Percentiles rank a stretch among this genome's conserved stretches.
Evolutionary conservation across 1,140 invertebrate species (phyloP).

Genomic region (Musca domestica): DNA sequence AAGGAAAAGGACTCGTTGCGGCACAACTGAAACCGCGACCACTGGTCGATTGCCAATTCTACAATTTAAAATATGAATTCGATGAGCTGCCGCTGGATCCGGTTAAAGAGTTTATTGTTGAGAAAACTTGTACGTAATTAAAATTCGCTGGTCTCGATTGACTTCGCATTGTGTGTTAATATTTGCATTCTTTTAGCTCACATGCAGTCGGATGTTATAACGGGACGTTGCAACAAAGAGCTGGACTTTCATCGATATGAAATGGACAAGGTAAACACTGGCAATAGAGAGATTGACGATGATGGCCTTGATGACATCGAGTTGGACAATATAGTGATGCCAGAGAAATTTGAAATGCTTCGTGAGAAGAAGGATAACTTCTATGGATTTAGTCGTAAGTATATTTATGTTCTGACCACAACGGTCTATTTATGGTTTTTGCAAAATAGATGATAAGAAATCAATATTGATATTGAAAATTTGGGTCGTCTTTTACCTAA

Average conservation of each 20-base stretch:
- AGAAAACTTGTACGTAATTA: slow-evolving; percentile 45
- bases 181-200: slow-evolving; percentile 32
- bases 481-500: no score
- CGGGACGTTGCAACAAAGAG: slow-evolving; percentile 44
- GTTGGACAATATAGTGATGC: slow-evolving; percentile 44
- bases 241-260: slow-evolving; percentile 43
- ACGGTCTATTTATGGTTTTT: no score
- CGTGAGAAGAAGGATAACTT: slow-evolving; percentile 37
- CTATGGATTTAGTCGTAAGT: slow-evolving; percentile 45
- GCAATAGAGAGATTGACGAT: slow-evolving; percentile 37
- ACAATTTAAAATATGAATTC: slow-evolving; percentile 38
- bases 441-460: no score
- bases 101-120: slow-evolving; percentile 38
- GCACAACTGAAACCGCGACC: slow-evolving; percentile 25
- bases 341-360: slow-evolving; percentile 42
- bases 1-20: background rate
- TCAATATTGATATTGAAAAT: no score
- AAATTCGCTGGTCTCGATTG: background rate
- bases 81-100: slow-evolving; percentile 51
- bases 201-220: slow-evolving; percentile 43
- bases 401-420: no score
- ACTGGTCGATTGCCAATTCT: slow-evolving; percentile 50
- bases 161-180: background rate
- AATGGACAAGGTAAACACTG: slow-evolving; percentile 32
- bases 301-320: slow-evolving; percentile 33